Evolutionary conservation across 2,888 invertebrate genomes (phyloP).

Genomic region (Trissonchulus sp.): DNA sequence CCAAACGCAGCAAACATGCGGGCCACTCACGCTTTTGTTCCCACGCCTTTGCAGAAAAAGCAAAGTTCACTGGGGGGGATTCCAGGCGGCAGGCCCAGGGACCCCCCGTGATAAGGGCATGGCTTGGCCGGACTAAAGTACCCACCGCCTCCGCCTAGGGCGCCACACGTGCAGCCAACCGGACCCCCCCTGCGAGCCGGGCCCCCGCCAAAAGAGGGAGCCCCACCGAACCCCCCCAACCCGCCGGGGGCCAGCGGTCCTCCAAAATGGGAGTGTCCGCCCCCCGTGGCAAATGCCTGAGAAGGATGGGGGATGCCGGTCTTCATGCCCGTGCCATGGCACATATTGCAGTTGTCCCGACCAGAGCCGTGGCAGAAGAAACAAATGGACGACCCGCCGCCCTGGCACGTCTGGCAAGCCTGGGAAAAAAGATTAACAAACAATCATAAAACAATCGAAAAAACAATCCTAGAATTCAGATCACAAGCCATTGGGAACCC

Average conservation of each 20-base stretch:
- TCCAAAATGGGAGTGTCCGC: conserved; percentile 50
- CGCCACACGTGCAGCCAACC: background rate
- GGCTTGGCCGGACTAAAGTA: conserved; percentile 19
- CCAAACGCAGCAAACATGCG: no score
- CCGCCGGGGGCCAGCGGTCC: conserved; percentile 32
- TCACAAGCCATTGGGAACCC: no score
- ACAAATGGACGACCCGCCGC: conserved; percentile 46
- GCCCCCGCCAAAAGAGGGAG: conserved; percentile 8
- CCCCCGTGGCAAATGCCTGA: conserved; percentile 41
- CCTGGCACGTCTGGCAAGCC: conserved; percentile 44
- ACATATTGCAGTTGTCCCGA: conserved; percentile 48
- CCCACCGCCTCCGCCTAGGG: background rate
- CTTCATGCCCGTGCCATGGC: conserved; percentile 52
- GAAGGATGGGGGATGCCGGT: conserved; percentile 50
- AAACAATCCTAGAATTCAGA: background rate
- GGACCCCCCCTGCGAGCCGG: background rate
- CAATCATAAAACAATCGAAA: no score
- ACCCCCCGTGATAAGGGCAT: conserved; percentile 4
- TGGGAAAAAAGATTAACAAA: conserved; percentile 18
- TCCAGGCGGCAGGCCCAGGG: conserved; percentile 45
- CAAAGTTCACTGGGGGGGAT: conserved; percentile 48
- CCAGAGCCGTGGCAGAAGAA: conserved; percentile 50
- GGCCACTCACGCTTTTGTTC: conserved; percentile 29
- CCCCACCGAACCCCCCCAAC: conserved; percentile 7
- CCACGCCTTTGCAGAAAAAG: conserved; percentile 45